A percentile compares a stretch with the other conserved stretches of the same genome.
Evolutionary conservation across 2,113 vertebrate genomes (phyloP).

Genomic region (Nematolebias whitei): DNA sequence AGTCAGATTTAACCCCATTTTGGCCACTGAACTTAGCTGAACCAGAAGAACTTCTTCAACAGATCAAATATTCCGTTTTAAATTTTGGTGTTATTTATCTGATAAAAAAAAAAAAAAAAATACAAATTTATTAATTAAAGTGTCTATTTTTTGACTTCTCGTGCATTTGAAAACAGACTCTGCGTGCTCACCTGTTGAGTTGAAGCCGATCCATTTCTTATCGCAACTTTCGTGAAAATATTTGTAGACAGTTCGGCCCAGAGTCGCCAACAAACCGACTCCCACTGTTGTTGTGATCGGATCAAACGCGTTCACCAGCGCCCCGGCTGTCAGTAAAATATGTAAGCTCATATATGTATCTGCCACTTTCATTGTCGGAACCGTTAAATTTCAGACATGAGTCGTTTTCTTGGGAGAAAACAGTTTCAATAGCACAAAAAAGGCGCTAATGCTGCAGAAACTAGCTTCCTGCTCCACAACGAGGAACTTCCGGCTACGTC

Average conservation of each 20-base stretch:
- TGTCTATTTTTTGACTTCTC: not conserved
- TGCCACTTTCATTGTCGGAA: constrained; percentile 60
- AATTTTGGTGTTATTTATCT: too few relatives aligned
- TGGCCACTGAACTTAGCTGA: too few relatives aligned
- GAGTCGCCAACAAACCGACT: constrained; percentile 35
- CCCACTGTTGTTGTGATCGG: constrained; percentile 64
- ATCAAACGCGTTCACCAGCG: constrained; percentile 66
- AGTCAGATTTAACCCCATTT: too few relatives aligned
- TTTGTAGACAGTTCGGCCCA: constrained; percentile 66
- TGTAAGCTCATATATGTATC: constrained; percentile 30
- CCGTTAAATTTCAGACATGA: rapidly evolving
- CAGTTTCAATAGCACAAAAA: not conserved
- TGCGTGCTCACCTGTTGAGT: constrained; percentile 69
- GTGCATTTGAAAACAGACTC: not conserved
- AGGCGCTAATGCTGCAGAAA: not conserved
- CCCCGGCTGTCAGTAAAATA: constrained; percentile 2
- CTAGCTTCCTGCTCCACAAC: constrained; percentile 5
- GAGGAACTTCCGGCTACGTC: constrained; percentile 53
- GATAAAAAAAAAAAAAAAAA: too few relatives aligned
- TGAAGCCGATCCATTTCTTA: constrained; percentile 69
- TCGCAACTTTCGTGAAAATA: constrained; percentile 73
- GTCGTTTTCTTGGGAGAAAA: not conserved
- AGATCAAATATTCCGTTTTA: too few relatives aligned
- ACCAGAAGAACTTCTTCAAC: too few relatives aligned
- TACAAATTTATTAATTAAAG: too few relatives aligned